Evolutionary conservation across 1,140 invertebrate species (phyloP).

Genomic region (Schlechtendalia chinensis): DNA sequence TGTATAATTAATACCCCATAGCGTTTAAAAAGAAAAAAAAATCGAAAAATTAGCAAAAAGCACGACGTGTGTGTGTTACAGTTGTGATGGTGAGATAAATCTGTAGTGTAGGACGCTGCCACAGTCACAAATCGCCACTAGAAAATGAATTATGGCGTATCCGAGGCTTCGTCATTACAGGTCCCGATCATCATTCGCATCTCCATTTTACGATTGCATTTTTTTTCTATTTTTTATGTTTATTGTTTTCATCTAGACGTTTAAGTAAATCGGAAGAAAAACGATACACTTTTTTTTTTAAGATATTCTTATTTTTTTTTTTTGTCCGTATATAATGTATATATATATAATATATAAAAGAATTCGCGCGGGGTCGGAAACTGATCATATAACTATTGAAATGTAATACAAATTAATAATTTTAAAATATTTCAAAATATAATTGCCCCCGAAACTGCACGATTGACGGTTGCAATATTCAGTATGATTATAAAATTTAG

Average conservation of each 20-base stretch:
- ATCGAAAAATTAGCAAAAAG: conserved; percentile 46
- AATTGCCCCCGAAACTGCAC: too few relatives aligned
- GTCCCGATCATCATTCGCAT: conserved; percentile 47
- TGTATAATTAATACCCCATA: conserved; percentile 25
- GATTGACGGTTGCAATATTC: too few relatives aligned
- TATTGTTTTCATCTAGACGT: conserved; percentile 24
- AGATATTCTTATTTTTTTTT: neutral
- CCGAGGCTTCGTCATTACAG: conserved; percentile 50
- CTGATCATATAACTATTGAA: neutral
- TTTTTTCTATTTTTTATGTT: conserved; percentile 3
- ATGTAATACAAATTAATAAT: too few relatives aligned
- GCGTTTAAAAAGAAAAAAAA: conserved; percentile 23
- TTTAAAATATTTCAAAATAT: too few relatives aligned
- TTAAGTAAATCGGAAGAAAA: neutral
- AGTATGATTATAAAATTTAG: too few relatives aligned
- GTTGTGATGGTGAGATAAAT: conserved; percentile 49
- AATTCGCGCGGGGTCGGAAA: conserved; percentile 11
- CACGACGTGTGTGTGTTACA: conserved; percentile 49
- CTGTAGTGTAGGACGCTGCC: conserved; percentile 49
- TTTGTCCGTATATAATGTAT: too few relatives aligned
- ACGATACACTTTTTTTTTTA: neutral
- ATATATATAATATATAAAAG: too few relatives aligned
- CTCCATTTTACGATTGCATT: conserved; percentile 11
- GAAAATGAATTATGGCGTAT: conserved; percentile 50
- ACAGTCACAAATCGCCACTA: conserved; percentile 49